These are phyloP conservation scores for Lepidurus couesii DNA, from an alignment of 1,140 invertebrate species.

Conservation along the genomic window DNA sequence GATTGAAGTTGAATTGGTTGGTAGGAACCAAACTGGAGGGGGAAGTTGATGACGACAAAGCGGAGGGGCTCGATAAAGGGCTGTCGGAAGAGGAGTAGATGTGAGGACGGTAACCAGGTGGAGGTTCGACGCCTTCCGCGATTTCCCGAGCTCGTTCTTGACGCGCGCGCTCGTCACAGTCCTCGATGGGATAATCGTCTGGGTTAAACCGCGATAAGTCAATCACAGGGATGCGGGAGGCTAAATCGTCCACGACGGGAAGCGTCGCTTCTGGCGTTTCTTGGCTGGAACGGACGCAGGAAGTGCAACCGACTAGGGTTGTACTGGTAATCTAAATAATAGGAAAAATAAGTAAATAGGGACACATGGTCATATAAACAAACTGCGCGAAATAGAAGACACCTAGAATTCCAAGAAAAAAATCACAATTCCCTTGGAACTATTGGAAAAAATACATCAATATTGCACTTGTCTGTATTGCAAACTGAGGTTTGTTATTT, in stretches of 20 bases:
- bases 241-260: constrained; percentile 25
- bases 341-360: neutral
- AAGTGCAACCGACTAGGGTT: neutral
- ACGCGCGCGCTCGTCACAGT: constrained; percentile 65
- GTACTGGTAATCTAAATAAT: neutral
- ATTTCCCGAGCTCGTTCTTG: constrained; percentile 66
- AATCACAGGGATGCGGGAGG: constrained; percentile 46
- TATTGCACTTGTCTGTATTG: too few species aligned
- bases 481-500: too few species aligned
- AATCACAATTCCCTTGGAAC: too few species aligned
- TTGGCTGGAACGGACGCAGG: neutral
- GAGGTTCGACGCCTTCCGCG: constrained; percentile 62
- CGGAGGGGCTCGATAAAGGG: constrained; percentile 23
- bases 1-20: neutral
- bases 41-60: neutral
- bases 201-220: constrained; percentile 55
- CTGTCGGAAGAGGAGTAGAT: constrained; percentile 11
- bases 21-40: neutral
- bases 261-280: constrained; percentile 7
- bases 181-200: constrained; percentile 53
- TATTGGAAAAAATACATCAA: too few species aligned
- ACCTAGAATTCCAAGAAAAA: too few species aligned
- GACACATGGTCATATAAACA: neutral
- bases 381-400: neutral
- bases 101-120: constrained; percentile 38